phyloP scores from a whole-genome alignment of 2,113 vertebrate genomes.

The Microcebus griseorufus region DNA sequence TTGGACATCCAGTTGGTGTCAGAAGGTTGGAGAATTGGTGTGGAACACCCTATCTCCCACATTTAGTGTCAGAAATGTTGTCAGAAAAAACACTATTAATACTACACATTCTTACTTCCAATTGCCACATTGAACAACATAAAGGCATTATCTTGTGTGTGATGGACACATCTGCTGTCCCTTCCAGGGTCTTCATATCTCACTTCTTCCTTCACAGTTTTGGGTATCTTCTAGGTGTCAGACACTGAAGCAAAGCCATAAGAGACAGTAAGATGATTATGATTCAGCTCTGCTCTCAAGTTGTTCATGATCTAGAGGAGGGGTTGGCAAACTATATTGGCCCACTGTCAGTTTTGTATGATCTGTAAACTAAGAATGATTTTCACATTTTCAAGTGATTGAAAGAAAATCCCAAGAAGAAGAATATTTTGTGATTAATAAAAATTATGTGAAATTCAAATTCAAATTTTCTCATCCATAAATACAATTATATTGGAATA shows the following conservation, averaged over 20 bases:
- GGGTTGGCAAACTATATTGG: not conserved
- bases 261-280: not conserved
- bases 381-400: not conserved
- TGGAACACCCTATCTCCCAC: not conserved
- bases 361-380: not conserved
- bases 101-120: not conserved
- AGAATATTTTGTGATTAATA: not conserved
- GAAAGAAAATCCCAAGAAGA: slow-evolving; percentile 23
- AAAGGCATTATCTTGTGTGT: not conserved
- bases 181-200: not conserved
- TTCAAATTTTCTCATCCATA: not conserved
- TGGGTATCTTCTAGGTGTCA: not conserved
- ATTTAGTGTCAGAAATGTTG: not conserved
- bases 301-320: not conserved
- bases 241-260: not conserved
- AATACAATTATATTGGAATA: not conserved
- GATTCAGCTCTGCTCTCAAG: not conserved
- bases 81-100: not conserved
- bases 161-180: not conserved
- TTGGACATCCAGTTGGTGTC: not conserved
- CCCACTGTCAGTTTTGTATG: not conserved
- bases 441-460: slow-evolving; percentile 7
- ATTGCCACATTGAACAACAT: not conserved
- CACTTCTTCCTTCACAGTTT: not conserved
- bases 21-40: not conserved